Conservation (phyloP, 2,888 invertebrate genomes). For the Drosophila borealis region DNA sequence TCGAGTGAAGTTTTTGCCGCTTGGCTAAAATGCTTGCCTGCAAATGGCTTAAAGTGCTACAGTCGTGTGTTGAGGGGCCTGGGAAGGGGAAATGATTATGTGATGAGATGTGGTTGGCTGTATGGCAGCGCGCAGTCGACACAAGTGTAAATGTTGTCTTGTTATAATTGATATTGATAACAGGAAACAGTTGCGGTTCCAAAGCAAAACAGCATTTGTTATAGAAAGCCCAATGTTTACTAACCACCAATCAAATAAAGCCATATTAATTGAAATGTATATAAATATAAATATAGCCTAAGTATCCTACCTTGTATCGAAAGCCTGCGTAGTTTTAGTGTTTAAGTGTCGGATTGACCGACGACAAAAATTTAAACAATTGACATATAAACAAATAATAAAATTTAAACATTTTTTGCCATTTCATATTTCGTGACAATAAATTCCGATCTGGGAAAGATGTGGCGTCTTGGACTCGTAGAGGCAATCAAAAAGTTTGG, state of each 20-base stretch:
- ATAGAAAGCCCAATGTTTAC: slow-evolving; percentile 20
- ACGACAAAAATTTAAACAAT: too few species aligned
- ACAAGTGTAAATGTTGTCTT: slow-evolving; percentile 33
- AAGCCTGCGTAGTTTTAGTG: too few species aligned
- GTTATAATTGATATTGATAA: slow-evolving; percentile 44
- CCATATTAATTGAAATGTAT: too few species aligned
- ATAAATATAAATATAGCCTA: too few species aligned
- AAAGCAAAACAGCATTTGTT: slow-evolving; percentile 10
- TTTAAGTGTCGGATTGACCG: too few species aligned
- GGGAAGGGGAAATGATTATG: slow-evolving; percentile 47
- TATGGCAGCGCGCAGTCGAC: slow-evolving; percentile 2
- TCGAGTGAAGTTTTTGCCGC: slow-evolving; percentile 39
- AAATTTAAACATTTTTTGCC: not conserved
- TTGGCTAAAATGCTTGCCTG: slow-evolving; percentile 14
- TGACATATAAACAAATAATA: not conserved
- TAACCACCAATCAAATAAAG: not conserved
- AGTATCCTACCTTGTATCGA: too few species aligned
- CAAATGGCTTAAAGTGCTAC: slow-evolving; percentile 49
- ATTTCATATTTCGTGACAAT: not conserved
- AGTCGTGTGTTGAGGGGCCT: slow-evolving; percentile 7
- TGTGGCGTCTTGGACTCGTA: too few species aligned
- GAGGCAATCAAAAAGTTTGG: too few species aligned
- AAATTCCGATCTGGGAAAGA: too few species aligned
- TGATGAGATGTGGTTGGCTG: slow-evolving; percentile 38
- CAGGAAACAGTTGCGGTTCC: slow-evolving; percentile 18